Percentiles rank a stretch among this genome's conserved stretches.
These are phyloP conservation scores for Lithobius niger DNA, from an alignment of 1,140 invertebrate genomes.

Conservation along the genomic window DNA sequence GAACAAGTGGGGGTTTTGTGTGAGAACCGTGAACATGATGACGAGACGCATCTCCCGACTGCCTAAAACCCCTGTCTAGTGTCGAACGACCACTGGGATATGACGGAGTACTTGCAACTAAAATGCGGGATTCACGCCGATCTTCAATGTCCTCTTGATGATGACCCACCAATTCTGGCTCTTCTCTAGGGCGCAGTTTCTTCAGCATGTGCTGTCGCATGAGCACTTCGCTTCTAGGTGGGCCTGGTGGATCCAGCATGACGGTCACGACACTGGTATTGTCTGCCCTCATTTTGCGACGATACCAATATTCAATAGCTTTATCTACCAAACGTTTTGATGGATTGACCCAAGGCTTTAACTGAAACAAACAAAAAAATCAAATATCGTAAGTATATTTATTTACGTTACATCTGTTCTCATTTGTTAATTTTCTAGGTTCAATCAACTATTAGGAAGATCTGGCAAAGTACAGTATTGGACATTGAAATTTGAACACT, in stretches of 20 bases:
- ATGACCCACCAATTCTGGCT: constrained; percentile 3
- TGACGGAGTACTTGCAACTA: background rate
- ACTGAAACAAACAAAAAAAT: constrained; percentile 17
- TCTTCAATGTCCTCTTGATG: background rate
- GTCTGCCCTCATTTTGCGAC: constrained; percentile 76
- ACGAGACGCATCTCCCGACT: too few species aligned
- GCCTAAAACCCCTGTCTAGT: too few species aligned
- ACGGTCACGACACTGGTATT: constrained; percentile 90
- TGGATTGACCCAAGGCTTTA: constrained; percentile 60
- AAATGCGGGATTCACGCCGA: constrained; percentile 1
- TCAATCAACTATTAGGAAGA: too few species aligned
- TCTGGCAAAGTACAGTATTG: too few species aligned
- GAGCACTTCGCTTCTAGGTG: constrained; percentile 38
- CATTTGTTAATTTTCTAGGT: too few species aligned
- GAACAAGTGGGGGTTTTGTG: too few species aligned
- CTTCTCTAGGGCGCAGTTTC: constrained; percentile 18
- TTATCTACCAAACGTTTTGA: constrained; percentile 77
- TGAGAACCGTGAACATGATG: too few species aligned
- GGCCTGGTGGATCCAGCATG: constrained; percentile 79
- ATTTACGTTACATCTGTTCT: too few species aligned
- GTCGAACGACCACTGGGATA: too few species aligned
- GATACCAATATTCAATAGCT: constrained; percentile 50
- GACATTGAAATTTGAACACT: too few species aligned
- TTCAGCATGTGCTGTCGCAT: constrained; percentile 16
- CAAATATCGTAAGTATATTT: too few species aligned